Conservation (phyloP, 2,113 vertebrate genomes). For the Lipophrys pholis region DNA sequence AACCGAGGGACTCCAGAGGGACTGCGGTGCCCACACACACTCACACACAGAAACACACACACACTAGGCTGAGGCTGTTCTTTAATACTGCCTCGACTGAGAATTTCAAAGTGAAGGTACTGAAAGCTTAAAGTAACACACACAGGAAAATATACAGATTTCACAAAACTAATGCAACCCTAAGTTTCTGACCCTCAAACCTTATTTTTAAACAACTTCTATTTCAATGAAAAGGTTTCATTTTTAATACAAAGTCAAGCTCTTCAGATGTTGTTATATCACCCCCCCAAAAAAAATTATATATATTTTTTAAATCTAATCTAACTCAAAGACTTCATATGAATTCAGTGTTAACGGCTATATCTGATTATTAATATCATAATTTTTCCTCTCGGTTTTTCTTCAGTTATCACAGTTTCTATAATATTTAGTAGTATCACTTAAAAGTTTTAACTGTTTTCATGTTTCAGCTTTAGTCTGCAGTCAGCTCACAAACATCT, state of each 20-base stretch:
- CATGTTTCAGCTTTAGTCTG: no score
- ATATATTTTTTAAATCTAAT: no score
- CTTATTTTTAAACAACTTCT: neutral
- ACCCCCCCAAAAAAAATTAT: no score
- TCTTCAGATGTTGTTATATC: no score
- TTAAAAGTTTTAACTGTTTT: no score
- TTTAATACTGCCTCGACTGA: neutral
- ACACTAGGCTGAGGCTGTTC: conserved; percentile 14
- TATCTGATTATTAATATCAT: no score
- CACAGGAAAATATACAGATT: neutral
- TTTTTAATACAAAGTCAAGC: neutral
- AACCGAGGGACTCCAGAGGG: conserved; percentile 28
- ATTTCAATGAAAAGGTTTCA: neutral
- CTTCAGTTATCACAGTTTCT: no score
- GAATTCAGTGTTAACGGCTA: no score
- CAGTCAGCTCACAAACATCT: no score
- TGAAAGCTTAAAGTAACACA: neutral
- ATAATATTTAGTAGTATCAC: no score
- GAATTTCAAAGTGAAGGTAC: neutral
- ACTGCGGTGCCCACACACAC: conserved; percentile 17
- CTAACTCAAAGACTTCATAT: no score
- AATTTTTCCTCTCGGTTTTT: no score
- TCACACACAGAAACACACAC: conserved; percentile 18
- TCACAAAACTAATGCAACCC: neutral
- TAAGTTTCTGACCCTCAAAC: neutral